These are phyloP conservation scores for Drosophila conformis DNA, from an alignment of 2,888 invertebrate genomes.

Conservation along the genomic window DNA sequence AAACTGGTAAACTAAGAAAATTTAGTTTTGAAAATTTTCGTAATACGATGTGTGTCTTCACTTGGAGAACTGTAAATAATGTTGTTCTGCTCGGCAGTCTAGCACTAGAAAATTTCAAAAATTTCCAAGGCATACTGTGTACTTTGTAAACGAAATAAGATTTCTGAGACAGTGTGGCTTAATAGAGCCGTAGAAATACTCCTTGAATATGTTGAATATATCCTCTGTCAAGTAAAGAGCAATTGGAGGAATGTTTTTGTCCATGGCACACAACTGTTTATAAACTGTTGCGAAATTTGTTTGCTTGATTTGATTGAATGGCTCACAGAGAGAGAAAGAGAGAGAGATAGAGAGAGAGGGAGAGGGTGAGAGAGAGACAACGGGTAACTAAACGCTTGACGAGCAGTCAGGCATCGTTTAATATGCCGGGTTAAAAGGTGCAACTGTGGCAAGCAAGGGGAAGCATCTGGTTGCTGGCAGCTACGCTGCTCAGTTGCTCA, in stretches of 20 bases:
- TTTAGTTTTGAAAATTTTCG: neutral
- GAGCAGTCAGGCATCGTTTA: conserved; percentile 23
- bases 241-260: neutral
- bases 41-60: neutral
- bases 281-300: conserved; percentile 31
- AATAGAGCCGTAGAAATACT: neutral
- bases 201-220: neutral
- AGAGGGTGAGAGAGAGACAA: neutral
- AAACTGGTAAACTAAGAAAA: neutral
- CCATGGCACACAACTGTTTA: neutral
- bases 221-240: neutral
- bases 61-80: neutral
- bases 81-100: neutral
- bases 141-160: neutral
- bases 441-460: neutral
- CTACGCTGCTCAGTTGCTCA: conserved; percentile 3
- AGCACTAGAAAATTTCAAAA: neutral
- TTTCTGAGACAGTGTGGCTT: neutral
- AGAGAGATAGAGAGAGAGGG: neutral
- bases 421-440: conserved; percentile 11
- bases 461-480: neutral
- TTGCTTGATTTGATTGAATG: conserved; percentile 1
- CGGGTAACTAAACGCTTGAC: conserved; percentile 6
- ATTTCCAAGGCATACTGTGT: conserved; percentile 2
- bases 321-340: no score